Base-by-base conservation (phyloP, 2,888 invertebrate genomes). In the Lacanobia oleracea region DNA sequence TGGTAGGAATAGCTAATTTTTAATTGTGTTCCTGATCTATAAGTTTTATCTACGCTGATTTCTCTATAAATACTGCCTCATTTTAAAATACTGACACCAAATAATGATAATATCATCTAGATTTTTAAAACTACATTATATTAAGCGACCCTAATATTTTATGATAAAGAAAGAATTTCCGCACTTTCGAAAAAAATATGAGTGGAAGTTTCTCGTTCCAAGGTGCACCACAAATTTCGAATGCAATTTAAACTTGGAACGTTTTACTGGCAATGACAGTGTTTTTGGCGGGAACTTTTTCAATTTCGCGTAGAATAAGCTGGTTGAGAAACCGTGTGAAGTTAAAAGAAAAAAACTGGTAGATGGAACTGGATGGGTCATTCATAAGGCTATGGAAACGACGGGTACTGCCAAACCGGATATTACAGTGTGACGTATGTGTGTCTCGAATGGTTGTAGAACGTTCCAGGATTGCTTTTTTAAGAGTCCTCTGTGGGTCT, bases 211-310 rank as follows among this genome's bases (percentile, higher is more conserved):
- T 53, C 9, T 45, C 33, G 69, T 50, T 54, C 7, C 59, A 14
- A 71, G 45, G 16, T 72, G 64, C 73, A 69, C 76, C 54, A n/a
- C 54, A 68, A 21, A 37, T 82, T 72, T 68, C 45, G 23, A 81
- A 79, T 76, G 67, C 65, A 82, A 82, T 82, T 83, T 74, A 74
- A 77, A 83, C 72, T 75, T 77, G 57, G 73, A 68, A 82, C 64
- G 53, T 37, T 66, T 79, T 77, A 62, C 64, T 57, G 59, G 48
- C 18, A 67, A 69, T 67, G 71, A 72, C 68, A 72, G 56, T 62
- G 37, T 65, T 77, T 83, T 81, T 66, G 74, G 75, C 54, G 57
- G 57, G 67, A 77, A 82, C 69, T 82, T 84, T 79, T 77, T 73
- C 71, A 79, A 83, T 85, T 75, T 70, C 59, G 50, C 18, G 21